These are phyloP conservation scores for Anguilla rostrata DNA, from an alignment of 2,113 vertebrate genomes.

Conservation along the genomic window DNA sequence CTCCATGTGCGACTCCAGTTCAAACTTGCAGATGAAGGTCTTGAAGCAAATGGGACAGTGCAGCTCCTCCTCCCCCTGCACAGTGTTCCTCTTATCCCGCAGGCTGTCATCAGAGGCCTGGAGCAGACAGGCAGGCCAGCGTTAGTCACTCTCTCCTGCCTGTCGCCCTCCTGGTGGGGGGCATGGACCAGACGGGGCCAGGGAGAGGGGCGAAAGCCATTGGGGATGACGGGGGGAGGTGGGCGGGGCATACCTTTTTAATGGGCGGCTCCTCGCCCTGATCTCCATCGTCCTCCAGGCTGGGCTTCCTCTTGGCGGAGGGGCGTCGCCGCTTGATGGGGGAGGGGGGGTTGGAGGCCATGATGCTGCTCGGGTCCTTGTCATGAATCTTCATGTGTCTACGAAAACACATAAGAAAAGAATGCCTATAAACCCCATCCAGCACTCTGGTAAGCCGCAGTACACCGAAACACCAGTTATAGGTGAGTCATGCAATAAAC, in stretches of 20 bases:
- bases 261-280: slow-evolving; percentile 76
- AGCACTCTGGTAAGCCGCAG: too few relatives aligned
- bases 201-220: neutral
- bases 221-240: neutral
- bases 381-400: slow-evolving; percentile 99
- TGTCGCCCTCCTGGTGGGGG: neutral
- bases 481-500: neutral
- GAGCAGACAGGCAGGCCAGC: slow-evolving; percentile 26
- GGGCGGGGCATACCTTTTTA: slow-evolving; percentile 78
- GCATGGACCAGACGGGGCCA: too few relatives aligned
- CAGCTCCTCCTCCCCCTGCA: slow-evolving; percentile 75
- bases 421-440: neutral
- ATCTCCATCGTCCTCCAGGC: slow-evolving; percentile 74
- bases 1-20: slow-evolving; percentile 92
- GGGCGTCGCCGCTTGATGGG: slow-evolving; percentile 82
- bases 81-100: slow-evolving; percentile 56
- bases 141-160: slow-evolving; percentile 21
- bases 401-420: slow-evolving; percentile 6
- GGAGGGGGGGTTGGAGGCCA: slow-evolving; percentile 76
- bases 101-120: slow-evolving; percentile 78
- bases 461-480: too few relatives aligned
- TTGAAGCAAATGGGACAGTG: slow-evolving; percentile 92
- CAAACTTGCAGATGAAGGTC: slow-evolving; percentile 84
- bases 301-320: slow-evolving; percentile 82
- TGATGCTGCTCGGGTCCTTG: slow-evolving; percentile 81